phyloP scores from a whole-genome alignment of 2,888 invertebrate species.

The Agrochola lota region DNA sequence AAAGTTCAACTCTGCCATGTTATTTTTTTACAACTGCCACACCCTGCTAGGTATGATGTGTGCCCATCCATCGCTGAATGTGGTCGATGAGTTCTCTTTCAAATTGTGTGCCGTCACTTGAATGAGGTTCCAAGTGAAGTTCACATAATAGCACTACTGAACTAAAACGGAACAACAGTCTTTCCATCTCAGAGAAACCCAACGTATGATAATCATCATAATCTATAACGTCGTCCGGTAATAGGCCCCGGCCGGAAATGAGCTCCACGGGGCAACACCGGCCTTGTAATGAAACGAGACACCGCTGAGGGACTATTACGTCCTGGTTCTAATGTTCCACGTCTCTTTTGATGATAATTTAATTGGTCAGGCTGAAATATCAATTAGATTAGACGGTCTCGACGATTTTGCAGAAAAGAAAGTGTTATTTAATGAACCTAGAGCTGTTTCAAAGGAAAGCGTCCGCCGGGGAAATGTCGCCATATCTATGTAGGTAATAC shows the following conservation, averaged over 20 bases:
- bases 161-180: not conserved
- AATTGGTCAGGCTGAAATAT: conserved; percentile 32
- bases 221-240: conserved; percentile 44
- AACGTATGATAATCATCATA: conserved; percentile 40
- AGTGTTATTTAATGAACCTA: not conserved
- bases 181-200: not conserved
- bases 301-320: conserved; percentile 31
- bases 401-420: not conserved
- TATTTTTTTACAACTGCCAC: not conserved
- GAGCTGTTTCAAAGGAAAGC: not conserved
- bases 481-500: not conserved
- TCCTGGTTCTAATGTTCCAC: conserved; percentile 15
- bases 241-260: conserved; percentile 40
- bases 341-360: conserved; percentile 39
- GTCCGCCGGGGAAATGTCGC: not conserved
- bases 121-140: not conserved
- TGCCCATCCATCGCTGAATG: not conserved
- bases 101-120: not conserved
- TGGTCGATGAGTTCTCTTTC: not conserved
- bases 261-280: conserved; percentile 36
- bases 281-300: conserved; percentile 34
- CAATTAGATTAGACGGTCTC: not conserved
- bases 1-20: not conserved
- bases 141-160: not conserved
- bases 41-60: not conserved